phyloP scores from a whole-genome alignment of 2,113 vertebrate species.

The Oceanodroma tethys region DNA sequence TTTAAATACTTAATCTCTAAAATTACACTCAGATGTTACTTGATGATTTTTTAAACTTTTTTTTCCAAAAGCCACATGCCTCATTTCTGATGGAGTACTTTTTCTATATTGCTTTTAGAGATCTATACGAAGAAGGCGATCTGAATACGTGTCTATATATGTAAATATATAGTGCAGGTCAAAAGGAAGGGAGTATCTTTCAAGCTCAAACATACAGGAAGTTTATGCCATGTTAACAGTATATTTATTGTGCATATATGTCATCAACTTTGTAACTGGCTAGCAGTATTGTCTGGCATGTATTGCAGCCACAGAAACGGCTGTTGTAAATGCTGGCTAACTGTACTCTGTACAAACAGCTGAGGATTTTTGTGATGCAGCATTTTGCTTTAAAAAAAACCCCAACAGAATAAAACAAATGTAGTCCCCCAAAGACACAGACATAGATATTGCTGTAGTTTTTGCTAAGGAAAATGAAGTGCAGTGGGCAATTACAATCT shows the following conservation, averaged over 20 bases:
- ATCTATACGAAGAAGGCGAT: not conserved
- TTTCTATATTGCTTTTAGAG: not conserved
- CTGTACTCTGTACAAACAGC: not conserved
- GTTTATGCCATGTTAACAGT: not conserved
- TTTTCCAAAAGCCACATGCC: not conserved
- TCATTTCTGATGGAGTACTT: constrained; percentile 22
- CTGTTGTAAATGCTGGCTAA: not conserved
- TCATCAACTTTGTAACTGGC: not conserved
- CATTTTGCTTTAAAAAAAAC: not conserved
- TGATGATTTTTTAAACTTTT: not conserved
- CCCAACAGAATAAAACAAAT: not conserved
- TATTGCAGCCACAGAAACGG: not conserved
- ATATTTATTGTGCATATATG: not conserved
- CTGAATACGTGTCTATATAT: not conserved
- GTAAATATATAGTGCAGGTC: not conserved
- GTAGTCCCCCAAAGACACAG: not conserved
- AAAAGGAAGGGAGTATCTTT: not conserved
- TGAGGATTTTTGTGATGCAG: not conserved
- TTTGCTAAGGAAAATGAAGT: not conserved
- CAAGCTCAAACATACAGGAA: not conserved
- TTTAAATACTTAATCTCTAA: not conserved
- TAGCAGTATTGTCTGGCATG: constrained; percentile 4
- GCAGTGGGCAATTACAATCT: not conserved
- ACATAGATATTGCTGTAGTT: not conserved
- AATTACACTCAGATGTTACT: not conserved